Evolutionary conservation across 1,140 invertebrate species (phyloP).

Genomic region (Drosophila serrata): DNA sequence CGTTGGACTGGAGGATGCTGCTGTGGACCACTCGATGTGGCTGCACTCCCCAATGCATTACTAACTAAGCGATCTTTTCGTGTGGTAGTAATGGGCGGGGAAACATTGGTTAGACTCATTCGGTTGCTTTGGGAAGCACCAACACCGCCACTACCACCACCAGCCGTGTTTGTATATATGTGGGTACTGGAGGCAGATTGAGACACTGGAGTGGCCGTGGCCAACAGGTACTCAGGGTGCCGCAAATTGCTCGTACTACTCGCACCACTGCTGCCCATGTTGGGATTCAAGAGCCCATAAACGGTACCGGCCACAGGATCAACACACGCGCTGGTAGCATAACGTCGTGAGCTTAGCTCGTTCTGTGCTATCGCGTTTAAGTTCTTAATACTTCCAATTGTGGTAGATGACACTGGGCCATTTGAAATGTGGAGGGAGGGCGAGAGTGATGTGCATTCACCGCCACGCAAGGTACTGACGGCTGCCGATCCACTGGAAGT

Average conservation of each 20-base stretch:
- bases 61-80: slow-evolving; percentile 67
- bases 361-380: slow-evolving; percentile 75
- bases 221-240: slow-evolving; percentile 72
- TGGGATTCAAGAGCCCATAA: slow-evolving; percentile 63
- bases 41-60: slow-evolving; percentile 28
- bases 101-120: slow-evolving; percentile 70
- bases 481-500: slow-evolving; percentile 33
- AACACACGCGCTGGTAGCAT: slow-evolving; percentile 25
- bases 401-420: slow-evolving; percentile 51
- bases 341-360: slow-evolving; percentile 58
- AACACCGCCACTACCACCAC: slow-evolving; percentile 15
- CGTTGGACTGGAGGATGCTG: slow-evolving; percentile 79
- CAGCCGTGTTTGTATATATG: slow-evolving; percentile 60
- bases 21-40: slow-evolving; percentile 48
- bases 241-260: slow-evolving; percentile 68
- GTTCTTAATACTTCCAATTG: slow-evolving; percentile 79
- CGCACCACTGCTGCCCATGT: slow-evolving; percentile 50
- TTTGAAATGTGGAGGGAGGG: slow-evolving; percentile 45
- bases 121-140: slow-evolving; percentile 48
- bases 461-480: slow-evolving; percentile 50
- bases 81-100: slow-evolving; percentile 72
- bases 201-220: slow-evolving; percentile 73
- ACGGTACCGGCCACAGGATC: slow-evolving; percentile 59
- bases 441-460: slow-evolving; percentile 34
- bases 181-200: slow-evolving; percentile 65